These are phyloP conservation scores for Apis florea DNA, from an alignment of 1,140 invertebrate genomes.

Conservation along the genomic window DNA sequence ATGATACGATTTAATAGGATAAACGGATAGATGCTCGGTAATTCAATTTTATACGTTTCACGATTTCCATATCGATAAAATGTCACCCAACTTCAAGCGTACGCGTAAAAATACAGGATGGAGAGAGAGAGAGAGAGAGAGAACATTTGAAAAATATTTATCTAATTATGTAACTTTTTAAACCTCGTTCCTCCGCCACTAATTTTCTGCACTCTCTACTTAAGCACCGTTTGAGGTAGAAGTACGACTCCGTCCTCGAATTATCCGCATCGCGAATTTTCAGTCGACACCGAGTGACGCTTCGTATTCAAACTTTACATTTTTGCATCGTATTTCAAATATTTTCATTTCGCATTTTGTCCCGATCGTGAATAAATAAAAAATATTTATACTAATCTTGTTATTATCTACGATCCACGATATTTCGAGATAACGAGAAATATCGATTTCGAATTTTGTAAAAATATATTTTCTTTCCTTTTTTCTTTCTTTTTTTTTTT, in stretches of 20 bases:
- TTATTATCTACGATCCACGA: no score
- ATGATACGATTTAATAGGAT: no score
- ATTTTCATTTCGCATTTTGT: conserved; percentile 18
- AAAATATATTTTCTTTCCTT: no score
- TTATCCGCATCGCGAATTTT: conserved; percentile 35
- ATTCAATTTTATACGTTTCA: no score
- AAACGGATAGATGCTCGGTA: no score
- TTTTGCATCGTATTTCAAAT: conserved; percentile 20
- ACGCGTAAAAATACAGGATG: background rate
- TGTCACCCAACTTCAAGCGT: background rate
- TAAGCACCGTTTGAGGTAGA: conserved; percentile 28
- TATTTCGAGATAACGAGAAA: no score
- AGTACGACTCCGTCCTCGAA: conserved; percentile 25
- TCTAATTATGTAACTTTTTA: conserved; percentile 10
- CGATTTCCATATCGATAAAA: background rate
- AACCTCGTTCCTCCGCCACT: background rate
- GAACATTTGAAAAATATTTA: background rate
- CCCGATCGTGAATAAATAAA: background rate
- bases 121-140: no score
- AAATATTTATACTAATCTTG: background rate
- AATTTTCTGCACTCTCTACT: conserved; percentile 20
- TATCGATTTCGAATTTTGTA: background rate
- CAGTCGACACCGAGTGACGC: conserved; percentile 30
- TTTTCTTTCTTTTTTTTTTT: no score
- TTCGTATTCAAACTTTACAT: conserved; percentile 4